These are phyloP conservation scores for Lasioglossum leucozonium DNA, from an alignment of 2,888 invertebrate genomes.

Conservation along the genomic window DNA sequence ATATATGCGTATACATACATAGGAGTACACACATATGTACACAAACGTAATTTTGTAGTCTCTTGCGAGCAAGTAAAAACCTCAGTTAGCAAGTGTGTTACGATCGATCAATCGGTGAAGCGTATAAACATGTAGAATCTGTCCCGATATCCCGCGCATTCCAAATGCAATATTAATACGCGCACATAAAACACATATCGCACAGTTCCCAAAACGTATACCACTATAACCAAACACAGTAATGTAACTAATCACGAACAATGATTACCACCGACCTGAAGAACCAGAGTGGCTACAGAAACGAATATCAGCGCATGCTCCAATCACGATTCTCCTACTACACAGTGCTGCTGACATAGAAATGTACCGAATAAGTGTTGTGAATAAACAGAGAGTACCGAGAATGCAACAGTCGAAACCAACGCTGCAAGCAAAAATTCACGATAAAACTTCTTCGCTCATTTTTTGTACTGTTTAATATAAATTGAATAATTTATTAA, in stretches of 20 bases:
- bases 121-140: conserved; percentile 27
- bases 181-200: conserved; percentile 37
- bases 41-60: conserved; percentile 37
- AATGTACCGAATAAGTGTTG: conserved; percentile 42
- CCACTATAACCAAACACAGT: conserved; percentile 30
- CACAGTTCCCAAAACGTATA: conserved; percentile 13
- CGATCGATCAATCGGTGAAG: conserved; percentile 63
- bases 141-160: conserved; percentile 35
- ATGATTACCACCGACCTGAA: conserved; percentile 56
- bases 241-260: conserved; percentile 59
- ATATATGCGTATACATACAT: conserved; percentile 27
- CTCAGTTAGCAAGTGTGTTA: conserved; percentile 46
- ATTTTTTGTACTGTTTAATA: neutral
- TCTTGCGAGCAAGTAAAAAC: conserved; percentile 40
- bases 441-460: neutral
- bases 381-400: conserved; percentile 30
- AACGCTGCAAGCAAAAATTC: neutral
- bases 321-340: conserved; percentile 60
- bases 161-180: conserved; percentile 34
- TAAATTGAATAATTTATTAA: conserved; percentile 12
- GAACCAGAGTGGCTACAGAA: conserved; percentile 56
- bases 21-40: conserved; percentile 20
- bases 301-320: conserved; percentile 66
- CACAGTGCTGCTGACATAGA: conserved; percentile 47
- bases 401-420: conserved; percentile 6